Percentiles rank a stretch among this genome's conserved stretches.
These are phyloP conservation scores for Casuarius casuarius DNA, from an alignment of 2,113 vertebrate genomes.

Conservation along the genomic window DNA sequence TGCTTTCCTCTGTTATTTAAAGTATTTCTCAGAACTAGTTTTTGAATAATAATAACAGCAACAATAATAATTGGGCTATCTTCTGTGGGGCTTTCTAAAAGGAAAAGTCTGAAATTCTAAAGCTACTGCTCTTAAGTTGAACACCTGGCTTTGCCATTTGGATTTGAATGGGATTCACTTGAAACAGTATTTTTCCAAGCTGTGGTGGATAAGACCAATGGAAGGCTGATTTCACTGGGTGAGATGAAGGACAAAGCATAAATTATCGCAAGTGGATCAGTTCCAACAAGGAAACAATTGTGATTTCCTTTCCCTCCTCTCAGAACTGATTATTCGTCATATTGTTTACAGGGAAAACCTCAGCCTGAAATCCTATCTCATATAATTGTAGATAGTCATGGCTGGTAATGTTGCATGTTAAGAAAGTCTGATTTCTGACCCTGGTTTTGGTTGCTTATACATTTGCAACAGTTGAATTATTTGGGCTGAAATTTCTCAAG, in stretches of 20 bases:
- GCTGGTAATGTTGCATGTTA: neutral
- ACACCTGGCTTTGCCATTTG: constrained; percentile 68
- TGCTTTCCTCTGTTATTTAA: constrained; percentile 74
- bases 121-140: constrained; percentile 45
- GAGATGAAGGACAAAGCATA: constrained; percentile 41
- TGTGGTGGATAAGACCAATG: constrained; percentile 33
- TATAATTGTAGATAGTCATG: neutral
- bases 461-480: neutral
- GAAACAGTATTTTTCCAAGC: constrained; percentile 51
- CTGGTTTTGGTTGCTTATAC: neutral
- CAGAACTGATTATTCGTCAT: neutral
- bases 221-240: constrained; percentile 10
- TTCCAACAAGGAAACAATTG: constrained; percentile 61
- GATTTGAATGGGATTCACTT: constrained; percentile 56
- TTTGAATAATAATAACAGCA: constrained; percentile 71
- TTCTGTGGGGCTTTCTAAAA: constrained; percentile 57
- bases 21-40: constrained; percentile 73
- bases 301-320: constrained; percentile 23
- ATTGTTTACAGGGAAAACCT: constrained; percentile 19
- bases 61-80: constrained; percentile 68
- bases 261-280: constrained; percentile 19
- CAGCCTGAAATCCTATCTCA: neutral
- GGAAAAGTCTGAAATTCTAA: constrained; percentile 56
- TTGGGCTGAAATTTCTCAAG: neutral
- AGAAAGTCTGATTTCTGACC: neutral